Conservation (phyloP, 2,888 invertebrate species). For the Drosophila prolongata region DNA sequence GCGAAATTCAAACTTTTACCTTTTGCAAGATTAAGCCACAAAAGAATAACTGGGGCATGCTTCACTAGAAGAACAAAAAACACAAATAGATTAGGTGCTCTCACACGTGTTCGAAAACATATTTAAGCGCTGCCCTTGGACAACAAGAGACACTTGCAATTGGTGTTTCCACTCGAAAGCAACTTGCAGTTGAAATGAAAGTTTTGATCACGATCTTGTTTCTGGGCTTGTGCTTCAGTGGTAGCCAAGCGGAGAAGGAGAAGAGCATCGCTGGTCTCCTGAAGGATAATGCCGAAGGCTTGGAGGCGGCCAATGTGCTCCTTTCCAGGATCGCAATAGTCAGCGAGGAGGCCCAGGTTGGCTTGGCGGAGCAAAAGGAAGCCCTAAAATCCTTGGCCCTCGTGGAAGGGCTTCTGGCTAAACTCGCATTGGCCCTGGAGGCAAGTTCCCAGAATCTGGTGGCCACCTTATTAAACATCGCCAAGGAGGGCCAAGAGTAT, state of each 20-base stretch:
- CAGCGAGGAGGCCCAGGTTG: constrained; percentile 35
- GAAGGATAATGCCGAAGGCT: constrained; percentile 35
- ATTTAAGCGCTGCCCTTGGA: constrained; percentile 49
- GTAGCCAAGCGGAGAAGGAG: neutral
- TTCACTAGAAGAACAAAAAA: constrained; percentile 5
- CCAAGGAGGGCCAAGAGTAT: constrained; percentile 28
- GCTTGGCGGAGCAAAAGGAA: constrained; percentile 43
- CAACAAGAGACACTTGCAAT: constrained; percentile 34
- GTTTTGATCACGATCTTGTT: constrained; percentile 27
- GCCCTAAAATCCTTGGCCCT: constrained; percentile 37
- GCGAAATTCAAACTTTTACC: constrained; percentile 33
- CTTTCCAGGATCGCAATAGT: constrained; percentile 40
- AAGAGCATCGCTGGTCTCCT: constrained; percentile 31
- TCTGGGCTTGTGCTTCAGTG: constrained; percentile 12
- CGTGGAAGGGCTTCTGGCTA: constrained; percentile 29
- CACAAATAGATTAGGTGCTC: constrained; percentile 30
- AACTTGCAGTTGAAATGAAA: constrained; percentile 41
- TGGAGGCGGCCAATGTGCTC: constrained; percentile 44
- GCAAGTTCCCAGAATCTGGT: constrained; percentile 27
- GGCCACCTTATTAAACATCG: constrained; percentile 42
- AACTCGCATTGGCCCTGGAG: constrained; percentile 26
- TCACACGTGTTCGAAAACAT: constrained; percentile 51
- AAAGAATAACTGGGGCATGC: neutral
- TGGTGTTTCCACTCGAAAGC: constrained; percentile 26
- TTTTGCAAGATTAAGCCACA: neutral